Conservation (phyloP, 2,888 invertebrate species). For the Epicampocera succincta region DNA sequence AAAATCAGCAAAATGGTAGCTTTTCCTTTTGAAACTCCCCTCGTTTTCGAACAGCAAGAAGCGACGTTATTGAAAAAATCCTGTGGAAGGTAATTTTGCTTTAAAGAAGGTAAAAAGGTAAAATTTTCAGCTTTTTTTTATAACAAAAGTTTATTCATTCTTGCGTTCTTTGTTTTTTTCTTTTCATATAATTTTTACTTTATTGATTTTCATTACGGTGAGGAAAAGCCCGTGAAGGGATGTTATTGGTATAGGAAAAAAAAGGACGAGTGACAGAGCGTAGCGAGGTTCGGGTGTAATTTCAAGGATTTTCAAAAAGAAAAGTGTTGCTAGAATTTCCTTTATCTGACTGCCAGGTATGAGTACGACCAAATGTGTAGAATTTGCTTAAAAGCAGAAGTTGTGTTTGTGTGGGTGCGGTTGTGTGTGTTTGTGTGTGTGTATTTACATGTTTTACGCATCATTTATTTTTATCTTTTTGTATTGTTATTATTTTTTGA, state of each 20-base stretch:
- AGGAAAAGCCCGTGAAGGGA: slow-evolving; percentile 2
- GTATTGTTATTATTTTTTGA: slow-evolving; percentile 51
- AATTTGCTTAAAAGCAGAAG: no score
- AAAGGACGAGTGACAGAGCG: neutral
- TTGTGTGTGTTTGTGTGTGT: no score
- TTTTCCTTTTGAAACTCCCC: slow-evolving; percentile 40
- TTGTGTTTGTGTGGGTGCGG: neutral
- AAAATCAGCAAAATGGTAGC: slow-evolving; percentile 66
- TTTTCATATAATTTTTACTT: slow-evolving; percentile 62
- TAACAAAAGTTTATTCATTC: slow-evolving; percentile 50
- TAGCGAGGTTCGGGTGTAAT: slow-evolving; percentile 24
- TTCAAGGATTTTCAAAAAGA: slow-evolving; percentile 37
- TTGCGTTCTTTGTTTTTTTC: slow-evolving; percentile 28
- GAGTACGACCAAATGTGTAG: neutral
- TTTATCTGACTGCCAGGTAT: slow-evolving; percentile 13
- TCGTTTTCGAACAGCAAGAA: slow-evolving; percentile 4
- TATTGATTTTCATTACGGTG: slow-evolving; percentile 68
- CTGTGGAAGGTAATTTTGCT: slow-evolving; percentile 70
- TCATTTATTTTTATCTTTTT: slow-evolving; percentile 68
- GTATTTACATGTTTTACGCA: slow-evolving; percentile 69
- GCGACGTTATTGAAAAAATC: slow-evolving; percentile 55
- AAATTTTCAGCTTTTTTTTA: slow-evolving; percentile 65
- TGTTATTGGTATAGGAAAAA: slow-evolving; percentile 47
- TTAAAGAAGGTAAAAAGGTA: slow-evolving; percentile 27
- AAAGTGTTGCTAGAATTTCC: slow-evolving; percentile 38